A percentile compares a stretch with the other conserved stretches of the same genome.
phyloP scores from a whole-genome alignment of 2,113 vertebrate genomes.

The Phalacrocorax pelagicus region DNA sequence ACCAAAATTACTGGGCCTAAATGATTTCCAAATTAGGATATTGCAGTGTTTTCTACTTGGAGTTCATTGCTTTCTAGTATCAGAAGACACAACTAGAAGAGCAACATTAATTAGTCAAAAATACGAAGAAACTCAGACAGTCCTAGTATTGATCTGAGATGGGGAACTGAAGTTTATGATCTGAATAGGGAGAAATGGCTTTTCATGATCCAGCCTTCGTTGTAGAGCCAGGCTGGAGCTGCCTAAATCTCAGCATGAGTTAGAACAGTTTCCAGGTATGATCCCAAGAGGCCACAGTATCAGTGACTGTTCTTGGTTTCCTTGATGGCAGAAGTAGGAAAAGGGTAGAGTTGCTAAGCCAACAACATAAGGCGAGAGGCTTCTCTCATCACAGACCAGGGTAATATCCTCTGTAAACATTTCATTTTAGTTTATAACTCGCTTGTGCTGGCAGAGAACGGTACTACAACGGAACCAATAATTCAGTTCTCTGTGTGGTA shows the following conservation, averaged over 20 bases:
- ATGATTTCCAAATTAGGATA: not conserved
- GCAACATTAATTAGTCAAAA: not conserved
- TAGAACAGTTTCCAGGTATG: not conserved
- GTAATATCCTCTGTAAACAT: slow-evolving; percentile 13
- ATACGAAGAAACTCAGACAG: not conserved
- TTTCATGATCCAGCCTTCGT: not conserved
- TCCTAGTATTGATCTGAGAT: not conserved
- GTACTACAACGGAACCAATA: not conserved
- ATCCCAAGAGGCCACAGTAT: not conserved
- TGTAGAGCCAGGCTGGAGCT: not conserved
- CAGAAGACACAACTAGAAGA: not conserved
- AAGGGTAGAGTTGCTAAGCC: not conserved
- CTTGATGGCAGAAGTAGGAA: not conserved
- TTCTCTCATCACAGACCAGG: not conserved
- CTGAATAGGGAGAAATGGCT: not conserved
- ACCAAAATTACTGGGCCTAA: not conserved
- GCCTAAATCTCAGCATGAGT: not conserved
- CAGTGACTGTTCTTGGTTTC: not conserved
- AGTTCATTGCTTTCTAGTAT: not conserved
- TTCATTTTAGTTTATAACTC: slow-evolving; percentile 6
- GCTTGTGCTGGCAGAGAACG: fast-evolving
- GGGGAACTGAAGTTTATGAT: not conserved
- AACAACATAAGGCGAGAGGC: not conserved
- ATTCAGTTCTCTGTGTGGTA: not conserved
- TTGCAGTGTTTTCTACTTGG: not conserved